Evolutionary conservation across 2,113 vertebrate species (phyloP).

Genomic region (human): DNA sequence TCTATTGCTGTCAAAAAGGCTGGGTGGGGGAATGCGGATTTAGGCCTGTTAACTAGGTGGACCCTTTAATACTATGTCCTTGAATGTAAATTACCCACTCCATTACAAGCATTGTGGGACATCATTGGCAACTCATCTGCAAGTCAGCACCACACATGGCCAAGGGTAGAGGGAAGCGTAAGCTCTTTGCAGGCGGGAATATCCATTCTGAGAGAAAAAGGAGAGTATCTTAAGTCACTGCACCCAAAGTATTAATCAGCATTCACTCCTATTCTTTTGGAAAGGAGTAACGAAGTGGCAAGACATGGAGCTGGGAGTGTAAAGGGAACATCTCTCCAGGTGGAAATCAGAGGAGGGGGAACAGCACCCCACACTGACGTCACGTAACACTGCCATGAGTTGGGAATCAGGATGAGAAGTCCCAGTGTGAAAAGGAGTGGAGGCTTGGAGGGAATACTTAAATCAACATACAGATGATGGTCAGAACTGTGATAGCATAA

Average conservation of each 20-base stretch:
- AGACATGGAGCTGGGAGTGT: neutral
- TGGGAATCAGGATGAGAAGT: neutral
- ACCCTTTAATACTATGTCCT: neutral
- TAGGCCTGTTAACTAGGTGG: neutral
- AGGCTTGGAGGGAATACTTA: accelerated
- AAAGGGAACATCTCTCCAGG: neutral
- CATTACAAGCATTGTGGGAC: neutral
- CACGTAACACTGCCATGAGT: accelerated
- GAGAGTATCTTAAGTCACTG: neutral
- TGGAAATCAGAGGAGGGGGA: neutral
- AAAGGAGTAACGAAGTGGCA: neutral
- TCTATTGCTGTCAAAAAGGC: neutral
- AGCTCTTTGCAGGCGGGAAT: neutral
- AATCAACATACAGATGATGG: neutral
- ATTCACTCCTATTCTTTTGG: neutral
- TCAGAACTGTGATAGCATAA: neutral
- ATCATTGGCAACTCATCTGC: neutral
- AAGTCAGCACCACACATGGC: neutral
- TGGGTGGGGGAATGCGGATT: neutral
- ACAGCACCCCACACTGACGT: neutral
- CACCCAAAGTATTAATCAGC: neutral
- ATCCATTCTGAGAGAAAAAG: neutral
- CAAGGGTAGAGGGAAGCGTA: neutral
- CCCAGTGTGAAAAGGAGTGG: neutral
- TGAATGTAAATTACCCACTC: neutral